These are phyloP conservation scores for Daboia siamensis DNA, from an alignment of 2,113 vertebrate genomes.

Conservation along the genomic window DNA sequence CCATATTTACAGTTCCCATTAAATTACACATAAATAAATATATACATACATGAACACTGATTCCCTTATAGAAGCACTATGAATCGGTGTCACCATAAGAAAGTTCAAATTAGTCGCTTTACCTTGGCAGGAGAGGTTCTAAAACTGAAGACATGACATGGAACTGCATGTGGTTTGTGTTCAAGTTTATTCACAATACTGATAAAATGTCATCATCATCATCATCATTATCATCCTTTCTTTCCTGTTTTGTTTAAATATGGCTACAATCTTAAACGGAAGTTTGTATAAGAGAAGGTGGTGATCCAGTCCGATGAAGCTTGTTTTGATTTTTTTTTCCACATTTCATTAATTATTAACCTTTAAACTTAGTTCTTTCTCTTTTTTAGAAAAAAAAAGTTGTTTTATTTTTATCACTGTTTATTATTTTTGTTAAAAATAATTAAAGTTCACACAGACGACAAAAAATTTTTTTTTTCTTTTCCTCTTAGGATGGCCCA, in stretches of 20 bases:
- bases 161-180: conserved; percentile 86
- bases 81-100: conserved; percentile 89
- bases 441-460: conserved; percentile 80
- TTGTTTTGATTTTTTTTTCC: conserved; percentile 65
- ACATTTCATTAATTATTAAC: conserved; percentile 42
- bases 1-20: conserved; percentile 99
- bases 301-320: conserved; percentile 90
- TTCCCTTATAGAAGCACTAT: conserved; percentile 93
- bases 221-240: conserved; percentile 25
- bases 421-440: conserved; percentile 58
- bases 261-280: conserved; percentile 91
- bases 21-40: conserved; percentile 99
- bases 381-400: conserved; percentile 31
- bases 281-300: conserved; percentile 81
- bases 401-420: conserved; percentile 57
- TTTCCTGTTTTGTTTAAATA: conserved; percentile 67
- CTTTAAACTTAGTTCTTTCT: conserved; percentile 45
- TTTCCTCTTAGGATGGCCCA: conserved; percentile 74
- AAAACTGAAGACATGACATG: conserved; percentile 92
- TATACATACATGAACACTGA: conserved; percentile 99
- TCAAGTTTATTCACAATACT: conserved; percentile 99
- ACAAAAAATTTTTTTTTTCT: conserved; percentile 42
- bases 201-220: conserved; percentile 86
- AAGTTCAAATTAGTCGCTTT: conserved; percentile 93
- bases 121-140: conserved; percentile 78